These are phyloP conservation scores for Synanthedon tipuliformis DNA, from an alignment of 2,888 invertebrate genomes.

Conservation along the genomic window DNA sequence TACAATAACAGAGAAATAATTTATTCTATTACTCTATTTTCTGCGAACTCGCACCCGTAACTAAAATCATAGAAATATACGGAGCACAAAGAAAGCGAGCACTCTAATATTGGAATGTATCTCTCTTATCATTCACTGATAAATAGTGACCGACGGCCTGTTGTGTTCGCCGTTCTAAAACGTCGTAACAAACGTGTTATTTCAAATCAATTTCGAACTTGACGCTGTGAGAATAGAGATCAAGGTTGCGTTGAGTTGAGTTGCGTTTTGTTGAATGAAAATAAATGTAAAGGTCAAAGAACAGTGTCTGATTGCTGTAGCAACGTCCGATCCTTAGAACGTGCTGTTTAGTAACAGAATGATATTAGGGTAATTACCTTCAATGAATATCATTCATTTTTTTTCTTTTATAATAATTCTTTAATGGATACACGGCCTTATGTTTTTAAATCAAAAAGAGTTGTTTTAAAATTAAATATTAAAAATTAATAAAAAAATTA, in stretches of 20 bases:
- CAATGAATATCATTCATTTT: slow-evolving; percentile 1
- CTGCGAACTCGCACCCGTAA: too few relatives aligned
- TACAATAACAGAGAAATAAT: too few relatives aligned
- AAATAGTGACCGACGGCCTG: slow-evolving; percentile 43
- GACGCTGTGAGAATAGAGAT: background rate
- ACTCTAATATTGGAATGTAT: slow-evolving; percentile 57
- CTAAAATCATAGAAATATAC: background rate
- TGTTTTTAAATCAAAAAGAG: too few relatives aligned
- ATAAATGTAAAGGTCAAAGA: slow-evolving; percentile 50
- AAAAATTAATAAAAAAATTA: too few relatives aligned
- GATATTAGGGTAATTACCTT: background rate
- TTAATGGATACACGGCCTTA: too few relatives aligned
- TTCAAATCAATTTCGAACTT: background rate
- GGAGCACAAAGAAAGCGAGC: slow-evolving; percentile 39
- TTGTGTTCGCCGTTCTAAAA: slow-evolving; percentile 13
- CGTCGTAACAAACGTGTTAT: slow-evolving; percentile 15
- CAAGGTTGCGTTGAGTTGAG: background rate
- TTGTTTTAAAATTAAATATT: too few relatives aligned
- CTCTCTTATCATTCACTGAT: slow-evolving; percentile 51
- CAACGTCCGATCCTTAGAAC: slow-evolving; percentile 29
- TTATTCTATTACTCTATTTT: too few relatives aligned
- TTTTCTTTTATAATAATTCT: slow-evolving; percentile 9
- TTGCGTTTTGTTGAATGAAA: slow-evolving; percentile 14
- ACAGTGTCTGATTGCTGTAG: slow-evolving; percentile 51
- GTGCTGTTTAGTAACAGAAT: slow-evolving; percentile 10